These are phyloP conservation scores for Drosophila quadrilineata DNA, from an alignment of 1,140 invertebrate species.

Conservation along the genomic window DNA sequence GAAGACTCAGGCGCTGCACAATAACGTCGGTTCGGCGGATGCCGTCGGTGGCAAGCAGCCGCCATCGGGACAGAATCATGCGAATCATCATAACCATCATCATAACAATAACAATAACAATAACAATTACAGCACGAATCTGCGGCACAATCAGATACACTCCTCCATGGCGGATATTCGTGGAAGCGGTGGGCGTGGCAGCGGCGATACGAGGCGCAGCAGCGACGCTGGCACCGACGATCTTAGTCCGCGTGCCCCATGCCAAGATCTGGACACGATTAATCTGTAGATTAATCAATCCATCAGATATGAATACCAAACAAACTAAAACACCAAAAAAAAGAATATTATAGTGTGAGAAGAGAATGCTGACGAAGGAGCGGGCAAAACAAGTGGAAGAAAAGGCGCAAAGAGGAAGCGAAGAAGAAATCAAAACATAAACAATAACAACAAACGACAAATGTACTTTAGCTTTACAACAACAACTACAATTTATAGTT, in stretches of 20 bases:
- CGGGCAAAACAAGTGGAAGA: too few relatives aligned
- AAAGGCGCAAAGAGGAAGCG: too few relatives aligned
- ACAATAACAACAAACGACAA: too few relatives aligned
- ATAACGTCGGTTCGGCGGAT: constrained; percentile 39
- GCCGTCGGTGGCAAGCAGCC: constrained; percentile 11
- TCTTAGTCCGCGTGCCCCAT: constrained; percentile 82
- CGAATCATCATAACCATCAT: constrained; percentile 80
- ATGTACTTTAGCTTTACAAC: too few relatives aligned
- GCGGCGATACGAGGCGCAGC: constrained; percentile 13
- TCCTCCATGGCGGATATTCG: constrained; percentile 68
- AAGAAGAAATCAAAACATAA: too few relatives aligned
- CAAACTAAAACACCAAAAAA: constrained; percentile 12
- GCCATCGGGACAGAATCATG: neutral
- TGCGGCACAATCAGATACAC: constrained; percentile 62
- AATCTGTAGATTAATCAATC: constrained; percentile 84
- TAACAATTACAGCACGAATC: constrained; percentile 68
- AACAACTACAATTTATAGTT: too few relatives aligned
- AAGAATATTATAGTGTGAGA: constrained; percentile 38
- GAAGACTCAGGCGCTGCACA: constrained; percentile 64
- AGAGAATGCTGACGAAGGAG: constrained; percentile 16
- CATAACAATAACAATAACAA: constrained; percentile 73
- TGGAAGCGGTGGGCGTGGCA: constrained; percentile 35
- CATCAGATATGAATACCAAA: constrained; percentile 1
- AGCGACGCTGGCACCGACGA: constrained; percentile 53
- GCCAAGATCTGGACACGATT: constrained; percentile 86